A percentile compares a stretch with the other conserved stretches of the same genome.
phyloP scores from a whole-genome alignment of 2,888 invertebrate genomes.

The Cetonia aurata region DNA sequence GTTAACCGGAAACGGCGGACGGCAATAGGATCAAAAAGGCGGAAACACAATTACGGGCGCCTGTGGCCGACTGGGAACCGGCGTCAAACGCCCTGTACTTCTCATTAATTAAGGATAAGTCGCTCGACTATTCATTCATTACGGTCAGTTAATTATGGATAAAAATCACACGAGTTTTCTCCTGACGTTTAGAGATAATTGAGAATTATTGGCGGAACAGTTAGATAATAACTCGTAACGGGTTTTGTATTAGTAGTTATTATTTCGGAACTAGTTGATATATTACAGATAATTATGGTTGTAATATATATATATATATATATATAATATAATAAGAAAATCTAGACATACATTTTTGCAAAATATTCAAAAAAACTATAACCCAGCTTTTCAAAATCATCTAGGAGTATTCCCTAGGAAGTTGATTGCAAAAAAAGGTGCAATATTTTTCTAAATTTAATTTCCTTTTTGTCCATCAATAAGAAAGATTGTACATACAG shows the following conservation, averaged over 20 bases:
- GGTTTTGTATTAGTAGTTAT: background rate
- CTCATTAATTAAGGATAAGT: constrained; percentile 45
- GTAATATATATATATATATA: too few species aligned
- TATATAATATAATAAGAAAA: too few species aligned
- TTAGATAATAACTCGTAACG: background rate
- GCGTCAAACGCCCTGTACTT: constrained; percentile 47
- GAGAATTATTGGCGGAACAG: constrained; percentile 1
- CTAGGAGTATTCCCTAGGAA: too few species aligned
- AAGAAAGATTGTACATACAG: too few species aligned
- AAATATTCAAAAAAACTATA: too few species aligned
- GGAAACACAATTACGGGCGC: constrained; percentile 50
- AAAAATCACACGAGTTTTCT: constrained; percentile 20
- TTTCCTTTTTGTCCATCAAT: too few species aligned
- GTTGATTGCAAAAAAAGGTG: too few species aligned
- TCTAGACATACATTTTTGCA: background rate
- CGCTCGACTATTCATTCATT: constrained; percentile 29
- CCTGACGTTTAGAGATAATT: constrained; percentile 16
- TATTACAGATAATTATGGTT: background rate
- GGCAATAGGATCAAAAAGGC: constrained; percentile 52
- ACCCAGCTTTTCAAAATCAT: too few species aligned
- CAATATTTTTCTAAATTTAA: too few species aligned
- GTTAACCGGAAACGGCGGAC: constrained; percentile 51
- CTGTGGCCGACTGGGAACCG: constrained; percentile 45
- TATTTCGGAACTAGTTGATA: background rate
- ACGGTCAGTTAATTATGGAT: constrained; percentile 37